Conservation (phyloP, 1,140 invertebrate species). For the Formica selysi region DNA sequence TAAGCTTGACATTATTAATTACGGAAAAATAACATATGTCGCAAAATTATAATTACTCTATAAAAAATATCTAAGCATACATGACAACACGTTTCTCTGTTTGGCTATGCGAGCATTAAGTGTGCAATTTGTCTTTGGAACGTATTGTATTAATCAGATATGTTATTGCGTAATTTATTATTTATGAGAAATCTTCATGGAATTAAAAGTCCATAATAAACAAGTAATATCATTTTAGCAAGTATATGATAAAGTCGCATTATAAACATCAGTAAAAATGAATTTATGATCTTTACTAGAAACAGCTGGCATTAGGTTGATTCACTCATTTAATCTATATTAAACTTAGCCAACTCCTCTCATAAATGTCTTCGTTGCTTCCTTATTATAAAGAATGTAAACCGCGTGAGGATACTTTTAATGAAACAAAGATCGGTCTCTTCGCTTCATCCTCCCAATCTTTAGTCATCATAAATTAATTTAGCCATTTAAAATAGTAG, state of each 20-base stretch:
- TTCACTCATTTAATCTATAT: conserved; percentile 25
- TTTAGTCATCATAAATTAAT: conserved; percentile 43
- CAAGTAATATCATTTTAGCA: neutral
- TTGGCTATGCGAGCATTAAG: neutral
- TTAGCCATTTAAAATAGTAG: neutral
- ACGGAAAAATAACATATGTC: neutral
- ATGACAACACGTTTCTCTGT: neutral
- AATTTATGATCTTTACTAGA: conserved; percentile 7
- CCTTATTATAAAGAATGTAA: neutral
- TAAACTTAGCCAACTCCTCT: conserved; percentile 32
- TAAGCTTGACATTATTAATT: conserved; percentile 1
- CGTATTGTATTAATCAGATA: neutral
- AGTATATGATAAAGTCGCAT: neutral
- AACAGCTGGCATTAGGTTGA: neutral
- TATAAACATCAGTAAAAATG: conserved; percentile 15
- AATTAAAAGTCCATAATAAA: neutral
- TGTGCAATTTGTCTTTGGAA: neutral
- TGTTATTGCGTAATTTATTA: neutral
- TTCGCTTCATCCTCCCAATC: neutral
- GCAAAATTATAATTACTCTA: neutral
- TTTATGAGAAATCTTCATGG: neutral
- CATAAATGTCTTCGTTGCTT: neutral
- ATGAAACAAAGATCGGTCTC: neutral
- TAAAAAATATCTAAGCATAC: neutral
- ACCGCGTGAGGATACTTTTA: neutral